Evolutionary conservation across 2,888 invertebrate genomes (phyloP), one percentile per base, ranked within the genome.

Genomic region (Parnassius apollo): DNA sequence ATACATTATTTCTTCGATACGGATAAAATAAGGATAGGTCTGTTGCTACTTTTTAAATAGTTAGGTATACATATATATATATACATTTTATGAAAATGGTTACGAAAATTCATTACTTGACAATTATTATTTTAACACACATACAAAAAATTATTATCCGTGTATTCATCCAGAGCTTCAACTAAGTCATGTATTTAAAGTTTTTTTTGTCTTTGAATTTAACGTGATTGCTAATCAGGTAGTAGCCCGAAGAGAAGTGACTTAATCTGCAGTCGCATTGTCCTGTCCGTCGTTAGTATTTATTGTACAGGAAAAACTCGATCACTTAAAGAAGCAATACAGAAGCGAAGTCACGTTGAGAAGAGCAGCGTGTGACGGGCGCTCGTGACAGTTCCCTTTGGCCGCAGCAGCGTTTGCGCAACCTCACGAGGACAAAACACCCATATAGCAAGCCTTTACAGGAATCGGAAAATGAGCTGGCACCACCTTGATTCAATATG

Each of bases 311-410:
- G 87, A 86, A 88, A 88, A 88, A 71, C 59, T 68, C 25, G 42
- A 57, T 57, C 49, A 65, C 62, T 68, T 81, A 77, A 86, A 82
- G 73, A 74, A 80, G 81, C 75, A 80, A 84, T 86, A 83, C 77
- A 80, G 77, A 76, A 80, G 80, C 80, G 76, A 72, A 77, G 79
- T 86, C 87, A 88, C 88, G 86, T 85, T 77, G 71, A 67, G 85
- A 83, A 76, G 18, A 18, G 71, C 68, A 68, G 69, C 65, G 71
- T 72, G 74, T 68, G 73, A 70, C 71, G 75, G 78, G 77, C 76
- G 72, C 73, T 76, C 72, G 78, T 84, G 85, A 85, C 84, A 80
- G 80, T 56, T 46, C 77, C 82, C 80, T 78, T 77, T 70, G 71
- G 69, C 73, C 68, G 70, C 73, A 64, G 70, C 73, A 64, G 62